Percentiles rank a stretch among this genome's conserved stretches.
phyloP scores from a whole-genome alignment of 2,888 invertebrate species.

The Zygogramma bicolorata region DNA sequence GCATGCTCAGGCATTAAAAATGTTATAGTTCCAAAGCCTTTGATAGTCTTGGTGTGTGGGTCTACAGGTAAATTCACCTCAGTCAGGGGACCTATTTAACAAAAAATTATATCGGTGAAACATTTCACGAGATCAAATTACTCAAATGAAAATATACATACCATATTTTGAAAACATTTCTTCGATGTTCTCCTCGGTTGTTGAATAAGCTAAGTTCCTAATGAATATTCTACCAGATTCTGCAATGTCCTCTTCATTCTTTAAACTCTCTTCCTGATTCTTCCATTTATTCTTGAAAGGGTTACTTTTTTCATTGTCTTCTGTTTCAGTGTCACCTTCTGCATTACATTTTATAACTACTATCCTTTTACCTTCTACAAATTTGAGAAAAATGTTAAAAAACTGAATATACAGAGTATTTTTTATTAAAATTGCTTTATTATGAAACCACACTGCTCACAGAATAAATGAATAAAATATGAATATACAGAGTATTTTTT shows the following conservation, averaged over 20 bases:
- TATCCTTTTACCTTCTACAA: conserved; percentile 60
- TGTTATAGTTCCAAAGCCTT: conserved; percentile 94
- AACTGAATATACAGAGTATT: no score
- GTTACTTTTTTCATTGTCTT: conserved; percentile 47
- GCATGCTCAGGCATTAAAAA: conserved; percentile 97
- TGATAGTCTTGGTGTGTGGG: conserved; percentile 80
- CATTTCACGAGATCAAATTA: no score
- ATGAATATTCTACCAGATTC: conserved; percentile 95
- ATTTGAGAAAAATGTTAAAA: no score
- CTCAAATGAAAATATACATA: no score
- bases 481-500: no score
- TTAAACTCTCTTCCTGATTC: conserved; percentile 73
- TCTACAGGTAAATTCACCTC: conserved; percentile 94
- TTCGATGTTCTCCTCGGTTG: conserved; percentile 87
- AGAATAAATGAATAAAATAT: no score
- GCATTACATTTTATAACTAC: conserved; percentile 58
- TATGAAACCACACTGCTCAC: no score
- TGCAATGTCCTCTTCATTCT: conserved; percentile 83
- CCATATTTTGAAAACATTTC: conserved; percentile 87
- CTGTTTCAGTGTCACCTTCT: conserved; percentile 39
- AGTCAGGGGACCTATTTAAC: conserved; percentile 78
- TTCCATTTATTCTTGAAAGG: conserved; percentile 70
- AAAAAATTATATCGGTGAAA: conserved; percentile 14
- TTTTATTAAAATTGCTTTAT: no score
- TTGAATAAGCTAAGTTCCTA: conserved; percentile 89